Base-by-base conservation (phyloP, 2,888 invertebrate species). In the Lysandra bellargus region DNA sequence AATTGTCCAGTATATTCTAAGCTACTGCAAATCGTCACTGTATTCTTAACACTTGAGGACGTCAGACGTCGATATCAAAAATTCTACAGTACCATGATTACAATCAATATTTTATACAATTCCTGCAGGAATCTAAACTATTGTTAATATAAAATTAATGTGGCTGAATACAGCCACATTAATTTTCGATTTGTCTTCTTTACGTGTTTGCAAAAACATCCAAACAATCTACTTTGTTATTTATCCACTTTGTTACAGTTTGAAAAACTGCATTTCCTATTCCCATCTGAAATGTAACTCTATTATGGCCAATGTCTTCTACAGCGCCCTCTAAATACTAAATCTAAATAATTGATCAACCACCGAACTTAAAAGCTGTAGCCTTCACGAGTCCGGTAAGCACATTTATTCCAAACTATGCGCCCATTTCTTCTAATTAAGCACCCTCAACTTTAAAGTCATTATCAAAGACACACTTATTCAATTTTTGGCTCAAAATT, bases 381-480 rank as follows among this genome's bases (percentile, higher is more conserved):
- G 64, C 37, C 14, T 37, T 69, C 33, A 14, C 1, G 33, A 69
- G 12, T 33, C 12, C 14, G 1, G 12, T 17, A 69, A 69, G 69
- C 69, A 33, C 12, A 37, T 69, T 33, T 1, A 69, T 14, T 33
- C 4, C 64, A 23, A 64, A 37, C 69, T 37, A 69, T 5, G 14
- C 69, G 33, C 17, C 69, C 14, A 64, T 64, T 64, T 64, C 30
- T 17, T 69, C 69, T 69, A 69, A 37, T 69, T 14, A 69, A 69
- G 69, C 69, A 37, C 69, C 69, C 64, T 33, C 6, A 69, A 69
- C 33, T 37, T 37, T 12, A 9, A 69, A 12, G 64, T 30, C 64
- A 33, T 2, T 14, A 69, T 14, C 14, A 69, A 33, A 57, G 1
- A 57, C 57, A 57, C 57, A 57, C 17, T 49, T 57, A 61, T 61